A percentile compares a stretch with the other conserved stretches of the same genome.
phyloP scores from a whole-genome alignment of 92 coral and sea anemone species.

The Siderastrea siderea region DNA sequence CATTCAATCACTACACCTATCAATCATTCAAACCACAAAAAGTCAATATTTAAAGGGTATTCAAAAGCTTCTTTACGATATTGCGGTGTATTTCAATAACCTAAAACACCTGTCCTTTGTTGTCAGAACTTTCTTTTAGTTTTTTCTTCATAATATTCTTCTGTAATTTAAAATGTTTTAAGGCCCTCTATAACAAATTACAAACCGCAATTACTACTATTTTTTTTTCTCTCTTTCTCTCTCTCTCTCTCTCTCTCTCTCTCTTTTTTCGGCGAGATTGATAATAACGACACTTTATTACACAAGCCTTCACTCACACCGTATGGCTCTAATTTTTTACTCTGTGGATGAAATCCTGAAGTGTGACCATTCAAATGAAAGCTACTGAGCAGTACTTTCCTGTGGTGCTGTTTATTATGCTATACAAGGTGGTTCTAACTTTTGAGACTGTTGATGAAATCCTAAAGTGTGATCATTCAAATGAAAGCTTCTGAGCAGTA shows the following conservation, averaged over 20 bases:
- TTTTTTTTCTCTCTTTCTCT: no score
- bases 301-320: no score
- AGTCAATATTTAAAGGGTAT: background rate
- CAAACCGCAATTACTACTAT: no score
- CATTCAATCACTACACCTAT: background rate
- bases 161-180: background rate
- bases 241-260: no score
- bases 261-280: no score
- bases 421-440: background rate
- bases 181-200: no score
- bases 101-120: constrained; percentile 3
- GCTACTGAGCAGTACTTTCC: background rate
- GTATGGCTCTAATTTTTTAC: no score
- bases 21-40: background rate
- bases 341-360: no score
- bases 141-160: background rate
- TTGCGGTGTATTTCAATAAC: background rate
- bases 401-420: no score
- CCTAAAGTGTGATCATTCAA: background rate
- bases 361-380: no score
- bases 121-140: background rate
- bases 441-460: background rate
- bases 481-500: background rate
- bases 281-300: no score
- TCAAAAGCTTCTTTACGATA: background rate